Percentiles rank a stretch among this genome's conserved stretches.
Conservation (phyloP, 2,888 invertebrate species). For the Standfussiana lucernea region DNA sequence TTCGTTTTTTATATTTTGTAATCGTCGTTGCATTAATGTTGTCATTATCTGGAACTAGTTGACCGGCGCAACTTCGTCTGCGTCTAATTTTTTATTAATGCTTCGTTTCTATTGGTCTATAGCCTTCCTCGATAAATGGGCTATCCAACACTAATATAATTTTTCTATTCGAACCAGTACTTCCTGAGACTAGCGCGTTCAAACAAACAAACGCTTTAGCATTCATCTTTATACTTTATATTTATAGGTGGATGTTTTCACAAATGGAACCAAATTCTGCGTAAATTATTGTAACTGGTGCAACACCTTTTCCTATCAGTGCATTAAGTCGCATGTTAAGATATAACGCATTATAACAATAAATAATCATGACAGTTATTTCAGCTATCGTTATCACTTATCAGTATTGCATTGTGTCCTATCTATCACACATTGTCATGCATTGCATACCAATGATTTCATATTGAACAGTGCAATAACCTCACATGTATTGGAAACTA, state of each 20-base stretch:
- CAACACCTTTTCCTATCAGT: conserved; percentile 28
- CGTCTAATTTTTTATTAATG: too few species aligned
- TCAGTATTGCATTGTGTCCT: conserved; percentile 35
- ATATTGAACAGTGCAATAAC: conserved; percentile 48
- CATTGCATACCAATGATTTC: conserved; percentile 45
- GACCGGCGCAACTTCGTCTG: too few species aligned
- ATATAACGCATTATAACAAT: conserved; percentile 24
- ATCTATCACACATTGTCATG: conserved; percentile 31
- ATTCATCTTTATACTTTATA: too few species aligned
- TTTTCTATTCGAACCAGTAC: too few species aligned
- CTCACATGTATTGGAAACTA: conserved; percentile 6
- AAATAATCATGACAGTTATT: conserved; percentile 18
- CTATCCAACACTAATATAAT: too few species aligned
- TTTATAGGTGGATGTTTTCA: neutral
- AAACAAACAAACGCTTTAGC: too few species aligned
- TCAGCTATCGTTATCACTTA: conserved; percentile 33
- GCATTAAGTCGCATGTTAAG: neutral
- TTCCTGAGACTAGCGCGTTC: too few species aligned
- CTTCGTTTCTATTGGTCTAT: too few species aligned
- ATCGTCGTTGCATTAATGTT: too few species aligned
- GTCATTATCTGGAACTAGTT: too few species aligned
- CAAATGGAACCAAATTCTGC: conserved; percentile 10
- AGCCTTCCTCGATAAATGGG: too few species aligned
- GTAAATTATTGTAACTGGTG: neutral
- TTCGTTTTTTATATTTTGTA: too few species aligned